Evolutionary conservation across 2,113 vertebrate genomes (phyloP), one percentile per base, ranked within the genome.

Genomic region (Aldabrachelys gigantea): DNA sequence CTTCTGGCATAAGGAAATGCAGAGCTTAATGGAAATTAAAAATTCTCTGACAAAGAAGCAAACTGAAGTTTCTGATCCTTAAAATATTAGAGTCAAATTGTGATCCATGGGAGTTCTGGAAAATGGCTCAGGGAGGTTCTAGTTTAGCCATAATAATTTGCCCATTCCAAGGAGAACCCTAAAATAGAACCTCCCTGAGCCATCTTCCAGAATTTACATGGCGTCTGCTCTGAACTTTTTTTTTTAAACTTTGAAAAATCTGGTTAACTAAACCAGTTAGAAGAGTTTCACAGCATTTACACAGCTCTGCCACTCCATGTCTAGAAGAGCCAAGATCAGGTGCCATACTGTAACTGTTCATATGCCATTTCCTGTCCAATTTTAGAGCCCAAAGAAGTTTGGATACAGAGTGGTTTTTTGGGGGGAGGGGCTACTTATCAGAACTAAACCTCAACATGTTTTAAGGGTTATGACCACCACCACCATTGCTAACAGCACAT

Each of bases 321-420:
- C 89, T 87, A 87, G 83, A 96, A 94, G 84, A 96, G 11, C 31
- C 19, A 84, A 91, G 53, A 75, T 5, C 72, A 76, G 38, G 21
- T 44, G 22, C 10, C 22, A 76, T 16, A 52, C 44, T 38, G 57
- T 16, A 44, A 78, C 10, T 19, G 7, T 75, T 93, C 72, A 29
- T 78, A 75, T 24, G 38, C 41, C 72, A 75, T 44, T 78, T 78
- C 41, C 41, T 44, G 41, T 78, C 44, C 75, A 47, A 72, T 38
- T 72, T 19, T 72, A 72, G 9, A 72, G 65, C n/a, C 35, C 65
- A 72, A 72, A 72, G n/a, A 22, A 21, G 65, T 38, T 38, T 72
- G n/a, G 9, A 72, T 38, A n/a, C 9, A 72, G 65, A n/a, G 65
- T 72, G 19, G 27, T 10, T 25, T 57, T 57, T 56, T 27, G 1